Conservation (phyloP, 2,888 invertebrate genomes). For the Synanthedon andrenaeformis region DNA sequence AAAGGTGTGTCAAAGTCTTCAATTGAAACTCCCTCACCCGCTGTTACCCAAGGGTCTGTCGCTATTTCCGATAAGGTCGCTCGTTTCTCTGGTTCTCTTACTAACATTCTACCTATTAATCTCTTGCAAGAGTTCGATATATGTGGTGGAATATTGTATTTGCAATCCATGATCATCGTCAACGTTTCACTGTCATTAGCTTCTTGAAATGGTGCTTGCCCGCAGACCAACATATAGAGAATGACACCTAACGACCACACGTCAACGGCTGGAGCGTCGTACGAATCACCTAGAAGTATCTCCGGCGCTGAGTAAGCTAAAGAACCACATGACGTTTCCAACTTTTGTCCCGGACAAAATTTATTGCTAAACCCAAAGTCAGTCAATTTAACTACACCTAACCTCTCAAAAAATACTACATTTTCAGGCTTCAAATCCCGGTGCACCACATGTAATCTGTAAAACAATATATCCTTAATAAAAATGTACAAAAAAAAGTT, state of each 20-base stretch:
- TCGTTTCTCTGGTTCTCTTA: slow-evolving; percentile 91
- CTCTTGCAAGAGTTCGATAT: slow-evolving; percentile 88
- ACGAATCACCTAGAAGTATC: slow-evolving; percentile 97
- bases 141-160: slow-evolving; percentile 91
- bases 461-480: slow-evolving; percentile 15
- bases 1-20: slow-evolving; percentile 80
- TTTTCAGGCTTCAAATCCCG: slow-evolving; percentile 99
- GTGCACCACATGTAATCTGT: slow-evolving; percentile 74
- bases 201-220: slow-evolving; percentile 98
- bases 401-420: slow-evolving; percentile 98
- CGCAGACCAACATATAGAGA: slow-evolving; percentile 97
- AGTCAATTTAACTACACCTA: slow-evolving; percentile 96
- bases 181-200: slow-evolving; percentile 99
- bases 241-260: slow-evolving; percentile 99
- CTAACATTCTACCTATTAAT: slow-evolving; percentile 92
- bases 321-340: slow-evolving; percentile 98
- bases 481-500: background rate
- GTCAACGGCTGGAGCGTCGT: slow-evolving; percentile 99
- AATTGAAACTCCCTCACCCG: slow-evolving; percentile 61
- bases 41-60: slow-evolving; percentile 84
- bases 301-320: slow-evolving; percentile 99
- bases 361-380: slow-evolving; percentile 98
- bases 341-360: slow-evolving; percentile 94
- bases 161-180: slow-evolving; percentile 99
- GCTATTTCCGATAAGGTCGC: slow-evolving; percentile 91